phyloP scores from a whole-genome alignment of 35 echinoderm and acorn worm species.

The Apostichopus californicus region DNA sequence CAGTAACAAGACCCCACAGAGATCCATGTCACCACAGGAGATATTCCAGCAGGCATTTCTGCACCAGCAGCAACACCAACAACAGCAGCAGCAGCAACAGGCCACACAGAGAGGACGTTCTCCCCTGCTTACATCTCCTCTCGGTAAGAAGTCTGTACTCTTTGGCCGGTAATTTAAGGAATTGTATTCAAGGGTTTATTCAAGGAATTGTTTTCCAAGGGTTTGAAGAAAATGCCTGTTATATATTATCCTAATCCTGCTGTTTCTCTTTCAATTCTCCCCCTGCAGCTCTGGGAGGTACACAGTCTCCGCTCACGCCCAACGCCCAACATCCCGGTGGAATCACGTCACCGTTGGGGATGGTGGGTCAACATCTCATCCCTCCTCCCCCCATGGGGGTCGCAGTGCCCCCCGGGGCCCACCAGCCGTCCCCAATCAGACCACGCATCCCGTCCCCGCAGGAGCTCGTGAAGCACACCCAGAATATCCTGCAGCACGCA shows the following conservation, averaged over 20 bases:
- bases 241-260: background rate
- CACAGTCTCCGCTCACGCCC: slow-evolving; percentile 68
- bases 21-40: slow-evolving; percentile 35
- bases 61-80: slow-evolving; percentile 1
- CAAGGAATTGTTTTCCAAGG: no score
- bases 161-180: background rate
- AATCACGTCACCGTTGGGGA: slow-evolving; percentile 60
- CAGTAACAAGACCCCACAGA: background rate
- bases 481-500: slow-evolving; percentile 95
- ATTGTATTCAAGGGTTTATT: no score
- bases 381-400: slow-evolving; percentile 59
- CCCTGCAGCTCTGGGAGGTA: slow-evolving; percentile 45
- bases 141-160: slow-evolving; percentile 13
- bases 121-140: slow-evolving; percentile 27
- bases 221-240: background rate
- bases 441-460: slow-evolving; percentile 89
- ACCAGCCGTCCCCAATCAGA: slow-evolving; percentile 56
- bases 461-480: slow-evolving; percentile 95
- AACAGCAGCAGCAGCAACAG: background rate
- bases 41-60: slow-evolving; percentile 3
- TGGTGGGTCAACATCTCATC: slow-evolving; percentile 52
- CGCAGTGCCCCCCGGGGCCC: slow-evolving; percentile 57
- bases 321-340: slow-evolving; percentile 63
- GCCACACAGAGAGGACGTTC: slow-evolving; percentile 51
- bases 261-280: background rate